A percentile compares a stretch with the other conserved stretches of the same genome.
Evolutionary conservation across 2,888 invertebrate species (phyloP).

Genomic region (Eilema depressum): DNA sequence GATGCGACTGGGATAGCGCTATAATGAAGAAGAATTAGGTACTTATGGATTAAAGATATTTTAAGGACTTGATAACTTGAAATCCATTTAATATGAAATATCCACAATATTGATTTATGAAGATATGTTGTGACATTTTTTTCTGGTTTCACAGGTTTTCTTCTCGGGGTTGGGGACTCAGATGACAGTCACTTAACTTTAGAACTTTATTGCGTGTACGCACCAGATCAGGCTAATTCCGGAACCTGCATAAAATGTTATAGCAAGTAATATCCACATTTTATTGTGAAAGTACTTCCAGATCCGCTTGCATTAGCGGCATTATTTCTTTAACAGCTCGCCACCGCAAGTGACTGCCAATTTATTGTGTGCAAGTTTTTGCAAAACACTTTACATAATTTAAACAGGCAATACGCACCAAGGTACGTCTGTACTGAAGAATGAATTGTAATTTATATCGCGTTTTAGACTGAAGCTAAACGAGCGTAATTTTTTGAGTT

Average conservation of each 20-base stretch:
- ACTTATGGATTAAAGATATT: no score
- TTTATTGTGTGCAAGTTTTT: conserved; percentile 6
- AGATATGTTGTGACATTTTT: no score
- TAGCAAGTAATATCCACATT: neutral
- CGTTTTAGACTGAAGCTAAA: neutral
- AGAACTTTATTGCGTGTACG: no score
- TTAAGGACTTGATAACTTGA: no score
- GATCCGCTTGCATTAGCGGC: neutral
- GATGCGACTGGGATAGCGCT: no score
- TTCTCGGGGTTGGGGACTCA: no score
- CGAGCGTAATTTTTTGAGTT: no score
- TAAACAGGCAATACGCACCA: neutral
- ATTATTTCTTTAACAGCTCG: neutral
- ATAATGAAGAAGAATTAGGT: no score
- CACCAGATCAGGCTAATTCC: neutral
- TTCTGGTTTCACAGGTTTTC: no score
- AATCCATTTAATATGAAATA: no score
- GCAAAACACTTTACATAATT: conserved; percentile 3
- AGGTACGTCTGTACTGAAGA: neutral
- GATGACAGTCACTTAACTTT: no score
- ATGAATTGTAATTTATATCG: neutral
- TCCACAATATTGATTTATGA: no score
- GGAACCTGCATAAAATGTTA: neutral
- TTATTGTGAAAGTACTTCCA: neutral
- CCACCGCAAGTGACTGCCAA: neutral